phyloP scores from a whole-genome alignment of 2,797 vertebrate genomes.

The Crenichthys baileyi region DNA sequence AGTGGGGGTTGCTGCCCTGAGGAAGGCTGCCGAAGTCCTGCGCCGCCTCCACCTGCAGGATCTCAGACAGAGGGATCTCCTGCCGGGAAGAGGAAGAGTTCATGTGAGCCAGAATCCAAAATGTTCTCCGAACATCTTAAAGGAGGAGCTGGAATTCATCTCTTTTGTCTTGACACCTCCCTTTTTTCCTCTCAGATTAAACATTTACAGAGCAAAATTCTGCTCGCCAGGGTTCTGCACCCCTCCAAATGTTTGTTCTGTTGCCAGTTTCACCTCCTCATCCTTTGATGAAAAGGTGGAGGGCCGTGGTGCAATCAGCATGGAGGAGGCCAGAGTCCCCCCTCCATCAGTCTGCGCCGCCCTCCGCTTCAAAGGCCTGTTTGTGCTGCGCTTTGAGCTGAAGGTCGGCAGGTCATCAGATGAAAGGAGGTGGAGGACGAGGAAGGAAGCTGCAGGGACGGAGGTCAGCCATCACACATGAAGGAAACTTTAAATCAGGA shows the following conservation, averaged over 20 bases:
- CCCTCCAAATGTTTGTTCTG: neutral
- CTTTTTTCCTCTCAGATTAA: constrained; percentile 43
- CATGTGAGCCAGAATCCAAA: neutral
- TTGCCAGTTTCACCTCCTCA: constrained; percentile 12
- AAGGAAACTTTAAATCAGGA: constrained; percentile 2
- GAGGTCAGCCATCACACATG: neutral
- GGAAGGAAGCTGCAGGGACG: constrained; percentile 13
- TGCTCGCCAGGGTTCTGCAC: neutral
- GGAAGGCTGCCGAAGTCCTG: constrained; percentile 88
- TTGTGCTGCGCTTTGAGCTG: constrained; percentile 27
- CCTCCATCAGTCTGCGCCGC: neutral
- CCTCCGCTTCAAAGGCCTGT: constrained; percentile 45
- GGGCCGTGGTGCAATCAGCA: constrained; percentile 4
- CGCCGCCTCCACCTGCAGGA: constrained; percentile 91
- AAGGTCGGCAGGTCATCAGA: constrained; percentile 43
- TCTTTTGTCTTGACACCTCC: constrained; percentile 21
- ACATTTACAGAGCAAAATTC: constrained; percentile 42
- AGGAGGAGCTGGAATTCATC: constrained; percentile 39
- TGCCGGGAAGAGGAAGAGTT: constrained; percentile 55
- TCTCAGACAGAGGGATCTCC: constrained; percentile 98
- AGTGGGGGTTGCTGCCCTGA: constrained; percentile 94
- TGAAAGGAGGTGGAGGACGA: constrained; percentile 35
- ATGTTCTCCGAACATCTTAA: too few relatives aligned
- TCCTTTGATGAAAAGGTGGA: constrained; percentile 64
- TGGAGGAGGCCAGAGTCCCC: neutral